Evolutionary conservation across 2,888 invertebrate genomes (phyloP).

Genomic region (Drosophila paracracens): DNA sequence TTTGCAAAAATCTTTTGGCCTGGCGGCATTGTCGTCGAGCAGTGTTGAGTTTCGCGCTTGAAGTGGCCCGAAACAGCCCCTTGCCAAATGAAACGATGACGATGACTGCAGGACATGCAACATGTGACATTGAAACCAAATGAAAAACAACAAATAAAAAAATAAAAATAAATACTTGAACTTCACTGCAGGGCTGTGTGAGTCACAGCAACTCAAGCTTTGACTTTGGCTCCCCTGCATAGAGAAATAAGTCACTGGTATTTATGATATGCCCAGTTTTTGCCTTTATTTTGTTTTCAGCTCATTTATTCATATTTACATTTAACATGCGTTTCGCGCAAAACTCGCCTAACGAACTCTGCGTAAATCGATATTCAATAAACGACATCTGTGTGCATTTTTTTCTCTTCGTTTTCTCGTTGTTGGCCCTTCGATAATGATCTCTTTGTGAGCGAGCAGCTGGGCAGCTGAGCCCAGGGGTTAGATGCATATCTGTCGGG

Average conservation of each 20-base stretch:
- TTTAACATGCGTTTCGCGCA: constrained; percentile 71
- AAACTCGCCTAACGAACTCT: constrained; percentile 68
- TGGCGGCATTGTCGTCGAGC: constrained; percentile 47
- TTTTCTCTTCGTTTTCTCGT: constrained; percentile 2
- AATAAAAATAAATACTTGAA: constrained; percentile 26
- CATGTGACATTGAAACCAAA: constrained; percentile 78
- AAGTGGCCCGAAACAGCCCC: constrained; percentile 63
- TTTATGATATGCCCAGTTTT: constrained; percentile 53
- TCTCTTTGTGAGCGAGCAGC: constrained; percentile 59
- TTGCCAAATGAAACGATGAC: constrained; percentile 13
- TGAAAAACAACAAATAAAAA: not conserved
- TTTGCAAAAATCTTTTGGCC: constrained; percentile 63
- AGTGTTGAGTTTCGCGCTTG: constrained; percentile 73
- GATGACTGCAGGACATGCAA: constrained; percentile 71
- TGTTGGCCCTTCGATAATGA: constrained; percentile 67
- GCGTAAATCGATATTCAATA: constrained; percentile 83
- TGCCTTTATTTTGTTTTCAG: constrained; percentile 32
- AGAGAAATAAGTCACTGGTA: constrained; percentile 18
- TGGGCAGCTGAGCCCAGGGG: constrained; percentile 57
- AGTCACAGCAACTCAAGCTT: constrained; percentile 16
- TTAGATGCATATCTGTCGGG: constrained; percentile 75
- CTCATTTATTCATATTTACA: constrained; percentile 80
- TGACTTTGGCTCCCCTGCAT: not conserved
- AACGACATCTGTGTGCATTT: constrained; percentile 81
- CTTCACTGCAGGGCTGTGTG: constrained; percentile 18